Percentiles rank a stretch among this genome's conserved stretches.
Evolutionary conservation across 2,113 vertebrate species (phyloP).

Genomic region (Platysternon megacephalum): DNA sequence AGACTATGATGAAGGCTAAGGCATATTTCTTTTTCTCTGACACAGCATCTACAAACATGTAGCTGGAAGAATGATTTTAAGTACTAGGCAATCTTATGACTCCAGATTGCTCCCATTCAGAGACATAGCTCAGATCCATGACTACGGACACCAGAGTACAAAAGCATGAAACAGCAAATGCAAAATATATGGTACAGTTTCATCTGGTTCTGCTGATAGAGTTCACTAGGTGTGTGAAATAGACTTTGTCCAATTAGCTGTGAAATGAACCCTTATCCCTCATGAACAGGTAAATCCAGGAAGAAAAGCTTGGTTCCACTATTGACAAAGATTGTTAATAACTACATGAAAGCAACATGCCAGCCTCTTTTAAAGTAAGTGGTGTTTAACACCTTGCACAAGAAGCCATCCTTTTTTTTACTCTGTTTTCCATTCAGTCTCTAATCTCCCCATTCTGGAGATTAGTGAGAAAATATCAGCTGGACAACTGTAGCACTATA

Average conservation of each 20-base stretch:
- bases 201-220: not conserved
- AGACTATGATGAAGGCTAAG: not conserved
- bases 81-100: slow-evolving; percentile 13
- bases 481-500: not conserved
- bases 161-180: not conserved
- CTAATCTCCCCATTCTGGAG: not conserved
- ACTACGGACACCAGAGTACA: not conserved
- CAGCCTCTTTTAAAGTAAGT: not conserved
- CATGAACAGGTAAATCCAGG: not conserved
- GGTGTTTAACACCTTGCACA: not conserved
- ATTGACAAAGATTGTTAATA: not conserved
- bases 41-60: not conserved
- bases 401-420: not conserved
- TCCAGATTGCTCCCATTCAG: slow-evolving; percentile 22
- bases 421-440: not conserved
- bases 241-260: not conserved
- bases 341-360: not conserved
- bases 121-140: not conserved
- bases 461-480: not conserved
- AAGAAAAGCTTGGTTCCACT: not conserved
- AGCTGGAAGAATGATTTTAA: slow-evolving; percentile 43
- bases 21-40: slow-evolving; percentile 6
- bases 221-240: not conserved
- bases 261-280: not conserved
- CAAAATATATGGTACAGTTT: not conserved